Evolutionary conservation across 2,113 vertebrate species (phyloP).

Genomic region (Rhinopithecus roxellana): DNA sequence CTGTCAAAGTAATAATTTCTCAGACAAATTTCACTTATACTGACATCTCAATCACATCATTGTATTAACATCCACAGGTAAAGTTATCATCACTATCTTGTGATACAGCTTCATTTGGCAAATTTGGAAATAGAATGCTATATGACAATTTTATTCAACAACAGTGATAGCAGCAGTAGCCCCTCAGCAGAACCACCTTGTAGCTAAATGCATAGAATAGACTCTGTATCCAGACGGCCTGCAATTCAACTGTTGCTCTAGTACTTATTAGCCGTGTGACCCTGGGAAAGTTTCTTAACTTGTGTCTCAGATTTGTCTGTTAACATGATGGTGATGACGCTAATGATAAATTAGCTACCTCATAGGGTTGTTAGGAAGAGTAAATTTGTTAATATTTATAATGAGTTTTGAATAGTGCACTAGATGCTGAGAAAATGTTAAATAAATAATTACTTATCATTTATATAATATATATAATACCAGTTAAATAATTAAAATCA

Average conservation of each 20-base stretch:
- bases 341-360: not conserved
- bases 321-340: not conserved
- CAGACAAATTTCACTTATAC: not conserved
- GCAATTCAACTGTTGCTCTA: not conserved
- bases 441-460: too few relatives aligned
- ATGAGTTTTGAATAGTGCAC: not conserved
- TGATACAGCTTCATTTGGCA: not conserved
- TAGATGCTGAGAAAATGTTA: not conserved
- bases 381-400: not conserved
- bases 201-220: not conserved
- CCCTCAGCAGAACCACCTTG: not conserved
- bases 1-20: not conserved
- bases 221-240: not conserved
- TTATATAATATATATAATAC: not conserved
- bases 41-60: not conserved
- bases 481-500: not conserved
- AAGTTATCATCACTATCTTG: not conserved
- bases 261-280: not conserved
- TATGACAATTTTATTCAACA: not conserved
- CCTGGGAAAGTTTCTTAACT: not conserved
- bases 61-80: not conserved
- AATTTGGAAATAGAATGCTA: not conserved
- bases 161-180: rapidly evolving
- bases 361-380: not conserved
- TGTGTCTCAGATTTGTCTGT: not conserved